Base-by-base conservation (phyloP, 2,113 vertebrate species). In the Lucifuga dentata region DNA sequence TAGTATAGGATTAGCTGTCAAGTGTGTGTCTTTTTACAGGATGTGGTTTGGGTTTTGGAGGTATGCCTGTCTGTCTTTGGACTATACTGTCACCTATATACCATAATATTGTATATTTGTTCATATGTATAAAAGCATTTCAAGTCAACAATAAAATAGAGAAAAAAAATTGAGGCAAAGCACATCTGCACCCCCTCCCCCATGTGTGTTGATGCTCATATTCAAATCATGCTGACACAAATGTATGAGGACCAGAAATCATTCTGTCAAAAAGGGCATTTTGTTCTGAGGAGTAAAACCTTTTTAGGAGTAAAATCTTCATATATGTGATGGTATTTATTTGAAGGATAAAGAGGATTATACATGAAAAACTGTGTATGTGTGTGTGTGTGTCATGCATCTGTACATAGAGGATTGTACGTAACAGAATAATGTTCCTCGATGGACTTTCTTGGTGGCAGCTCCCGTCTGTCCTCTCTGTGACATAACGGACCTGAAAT, bases 401-500 rank as follows among this genome's bases (percentile, higher is more conserved):
- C 5, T 63, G 40, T 51, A 16, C 6, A 64, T 24, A 58, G 26
- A 46, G 35, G 57, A 51, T 62, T 74, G 24, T 44, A 68, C 73
- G 68, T 48, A 8, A 4, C 36, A 70, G 51, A 62, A 55, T 38
- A 48, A 52, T 68, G 40, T 74, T 49, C 21, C 33, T 48, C 11
- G 23, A 64, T 46, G 15, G 44, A 68, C 75, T 82, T 61, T 59
- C 10, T 73, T 29, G 23, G 36, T 20, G n/a, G 43, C 19, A 24
- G 8, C 35, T 50, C 16, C 26, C 48, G 75, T 84, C 72, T 83
- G 78, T 83, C 50, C 19, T 1, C 55, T 77, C 29, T 66, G 21
- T 52, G 69, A 73, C 49, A 24, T 23, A 68, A 61, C 35, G 23
- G 32, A 65, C 58, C 29, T 39, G n/a, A 43, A 58, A 43, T 29